Conservation (phyloP, 1,140 invertebrate species). For the Dolichoris vasculosae region DNA sequence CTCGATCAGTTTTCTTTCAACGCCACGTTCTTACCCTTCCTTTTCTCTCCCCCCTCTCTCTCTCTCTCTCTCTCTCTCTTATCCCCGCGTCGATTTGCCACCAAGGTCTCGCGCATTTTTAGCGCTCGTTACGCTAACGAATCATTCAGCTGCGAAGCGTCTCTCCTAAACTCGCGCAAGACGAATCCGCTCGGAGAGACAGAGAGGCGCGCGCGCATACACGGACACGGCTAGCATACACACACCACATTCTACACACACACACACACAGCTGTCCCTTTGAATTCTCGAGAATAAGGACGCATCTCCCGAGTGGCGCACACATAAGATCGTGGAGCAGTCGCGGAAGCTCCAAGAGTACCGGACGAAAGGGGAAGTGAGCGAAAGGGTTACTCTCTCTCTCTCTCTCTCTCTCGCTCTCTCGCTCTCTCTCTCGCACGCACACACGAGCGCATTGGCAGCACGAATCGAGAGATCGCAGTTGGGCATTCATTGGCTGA, state of each 20-base stretch:
- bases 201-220: neutral
- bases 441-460: neutral
- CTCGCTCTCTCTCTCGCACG: neutral
- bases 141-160: conserved; percentile 21
- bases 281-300: conserved; percentile 27
- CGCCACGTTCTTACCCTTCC: neutral
- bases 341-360: neutral
- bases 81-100: too few relatives aligned
- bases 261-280: neutral
- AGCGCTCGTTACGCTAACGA: conserved; percentile 32
- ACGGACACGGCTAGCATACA: too few relatives aligned
- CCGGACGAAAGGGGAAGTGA: neutral
- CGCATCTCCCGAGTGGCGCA: neutral
- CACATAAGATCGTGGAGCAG: conserved; percentile 41
- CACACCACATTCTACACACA: too few relatives aligned
- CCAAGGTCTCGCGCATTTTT: neutral
- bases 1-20: neutral
- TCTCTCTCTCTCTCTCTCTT: neutral
- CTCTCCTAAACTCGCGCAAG: neutral
- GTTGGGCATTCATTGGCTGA: conserved; percentile 57
- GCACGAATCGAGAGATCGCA: conserved; percentile 61
- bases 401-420: neutral
- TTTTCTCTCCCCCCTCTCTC: neutral
- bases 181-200: neutral
- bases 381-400: conserved; percentile 46